Percentiles rank a stretch among this genome's conserved stretches.
These are phyloP conservation scores for Cyanoderma ruficeps DNA, from an alignment of 2,113 vertebrate species.

Conservation along the genomic window DNA sequence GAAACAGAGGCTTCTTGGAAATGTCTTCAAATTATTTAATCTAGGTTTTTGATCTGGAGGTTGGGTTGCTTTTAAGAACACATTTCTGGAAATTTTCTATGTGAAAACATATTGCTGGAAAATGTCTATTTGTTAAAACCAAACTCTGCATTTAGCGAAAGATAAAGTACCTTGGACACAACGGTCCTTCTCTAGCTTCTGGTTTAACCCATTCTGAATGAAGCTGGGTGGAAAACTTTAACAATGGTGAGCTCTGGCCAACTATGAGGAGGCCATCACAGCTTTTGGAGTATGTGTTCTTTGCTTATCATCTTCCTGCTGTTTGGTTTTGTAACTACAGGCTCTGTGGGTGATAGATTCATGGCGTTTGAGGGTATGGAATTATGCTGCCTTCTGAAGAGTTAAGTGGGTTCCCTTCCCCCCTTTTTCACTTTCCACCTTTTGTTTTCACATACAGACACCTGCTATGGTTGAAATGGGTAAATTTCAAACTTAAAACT, in stretches of 20 bases:
- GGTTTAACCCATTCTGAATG: background rate
- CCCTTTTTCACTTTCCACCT: background rate
- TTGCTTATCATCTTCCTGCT: rapidly evolving
- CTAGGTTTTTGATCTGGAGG: background rate
- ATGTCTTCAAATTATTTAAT: background rate
- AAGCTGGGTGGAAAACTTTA: background rate
- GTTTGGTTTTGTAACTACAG: background rate
- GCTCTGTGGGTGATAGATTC: background rate
- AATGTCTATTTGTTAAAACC: background rate
- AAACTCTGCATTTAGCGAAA: background rate
- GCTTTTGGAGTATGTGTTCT: rapidly evolving
- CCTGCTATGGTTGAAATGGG: background rate
- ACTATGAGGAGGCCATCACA: background rate
- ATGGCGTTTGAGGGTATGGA: background rate
- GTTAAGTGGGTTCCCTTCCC: background rate
- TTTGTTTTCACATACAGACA: background rate
- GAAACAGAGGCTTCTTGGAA: background rate
- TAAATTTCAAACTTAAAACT: background rate
- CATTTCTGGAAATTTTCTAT: background rate
- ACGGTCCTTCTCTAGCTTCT: background rate
- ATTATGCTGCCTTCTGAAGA: background rate
- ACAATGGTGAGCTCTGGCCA: background rate
- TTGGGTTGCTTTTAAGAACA: background rate
- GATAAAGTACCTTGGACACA: background rate
- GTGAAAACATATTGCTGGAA: background rate